Evolutionary conservation across 37 sponge, comb jelly and placozoan genomes (phyloP), one percentile per base, ranked within the genome.

Genomic region (Haliclona indistincta): DNA sequence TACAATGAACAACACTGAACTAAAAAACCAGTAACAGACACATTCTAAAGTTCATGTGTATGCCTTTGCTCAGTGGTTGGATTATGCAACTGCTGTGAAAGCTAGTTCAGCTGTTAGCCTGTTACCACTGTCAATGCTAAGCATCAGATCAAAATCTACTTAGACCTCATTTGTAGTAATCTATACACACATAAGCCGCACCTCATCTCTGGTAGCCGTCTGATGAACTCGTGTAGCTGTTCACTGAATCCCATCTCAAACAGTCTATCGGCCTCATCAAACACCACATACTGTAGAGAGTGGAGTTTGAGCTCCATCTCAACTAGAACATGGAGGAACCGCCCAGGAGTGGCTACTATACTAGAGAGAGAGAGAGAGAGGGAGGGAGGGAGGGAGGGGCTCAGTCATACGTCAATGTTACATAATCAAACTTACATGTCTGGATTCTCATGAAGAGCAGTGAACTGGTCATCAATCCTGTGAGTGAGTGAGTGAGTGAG

Each of bases 211-310:
- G 99, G 99, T 28, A 98, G 68, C 23, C 85, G 58, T 32, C 62
- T 36, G 40, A 95, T 60, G 39, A 98, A 92, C 78, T 95, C 95
- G 3, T 67, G 73, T 10, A 98, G 81, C 62, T 95, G 95, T 32
- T 98, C 99, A 8, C 86, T 58, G 71, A 98, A 98, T 10, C 99
- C 99, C 88, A 98, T 75, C 43, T 98, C 99, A 87, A 98, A 98
- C 10, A 98, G 78, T 20, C 95, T 64, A 39, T 98, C 99, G 51
- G 99, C 99, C 60, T 98, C 99, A 53, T 98, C 99, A 47, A 95
- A 95, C 13, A 98, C 93, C 43, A 98, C 91, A 66, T 92, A 89
- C 65, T 95, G 88, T 4, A 98, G 73, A n/a, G 85, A 70, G 5
- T 79, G 53, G 22, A 98, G 78, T 65, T 86, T 80, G 36, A 98